These are phyloP conservation scores for Perdita meconis DNA, from an alignment of 2,888 invertebrate species.

Conservation along the genomic window DNA sequence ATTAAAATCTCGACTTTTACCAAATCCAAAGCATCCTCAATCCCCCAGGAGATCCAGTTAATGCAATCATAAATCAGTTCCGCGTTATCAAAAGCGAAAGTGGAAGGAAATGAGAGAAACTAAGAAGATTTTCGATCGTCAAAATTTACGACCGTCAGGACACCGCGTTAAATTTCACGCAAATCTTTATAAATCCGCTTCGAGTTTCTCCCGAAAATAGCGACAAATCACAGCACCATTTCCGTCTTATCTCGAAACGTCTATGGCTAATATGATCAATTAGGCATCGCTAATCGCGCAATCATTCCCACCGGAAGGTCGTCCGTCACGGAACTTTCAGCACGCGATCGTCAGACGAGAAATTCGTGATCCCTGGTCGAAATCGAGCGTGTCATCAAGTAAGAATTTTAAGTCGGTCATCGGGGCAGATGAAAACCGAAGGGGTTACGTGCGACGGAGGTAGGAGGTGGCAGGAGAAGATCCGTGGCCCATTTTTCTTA, in stretches of 20 bases:
- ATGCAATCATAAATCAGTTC: no score
- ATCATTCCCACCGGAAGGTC: background rate
- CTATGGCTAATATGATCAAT: background rate
- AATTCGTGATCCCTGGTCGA: constrained; percentile 34
- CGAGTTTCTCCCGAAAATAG: background rate
- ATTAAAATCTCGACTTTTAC: no score
- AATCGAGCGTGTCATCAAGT: constrained; percentile 31
- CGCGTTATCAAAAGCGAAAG: no score
- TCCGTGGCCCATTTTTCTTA: constrained; percentile 79
- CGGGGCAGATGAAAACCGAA: constrained; percentile 18
- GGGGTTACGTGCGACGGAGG: constrained; percentile 13
- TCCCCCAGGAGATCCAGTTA: no score
- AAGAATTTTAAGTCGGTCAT: constrained; percentile 52
- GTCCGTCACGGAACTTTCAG: no score
- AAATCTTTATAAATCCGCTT: background rate
- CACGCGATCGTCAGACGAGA: no score
- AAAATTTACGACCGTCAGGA: no score
- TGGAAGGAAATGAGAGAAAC: no score
- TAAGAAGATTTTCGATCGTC: no score
- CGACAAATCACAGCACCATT: background rate
- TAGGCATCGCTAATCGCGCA: background rate
- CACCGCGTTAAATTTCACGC: no score
- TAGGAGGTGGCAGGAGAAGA: constrained; percentile 55
- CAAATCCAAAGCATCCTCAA: no score
- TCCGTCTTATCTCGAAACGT: background rate